Percentiles rank a stretch among this genome's conserved stretches.
Conservation (phyloP, 2,797 vertebrate species). For the Parauchenoglanis punctatus region DNA sequence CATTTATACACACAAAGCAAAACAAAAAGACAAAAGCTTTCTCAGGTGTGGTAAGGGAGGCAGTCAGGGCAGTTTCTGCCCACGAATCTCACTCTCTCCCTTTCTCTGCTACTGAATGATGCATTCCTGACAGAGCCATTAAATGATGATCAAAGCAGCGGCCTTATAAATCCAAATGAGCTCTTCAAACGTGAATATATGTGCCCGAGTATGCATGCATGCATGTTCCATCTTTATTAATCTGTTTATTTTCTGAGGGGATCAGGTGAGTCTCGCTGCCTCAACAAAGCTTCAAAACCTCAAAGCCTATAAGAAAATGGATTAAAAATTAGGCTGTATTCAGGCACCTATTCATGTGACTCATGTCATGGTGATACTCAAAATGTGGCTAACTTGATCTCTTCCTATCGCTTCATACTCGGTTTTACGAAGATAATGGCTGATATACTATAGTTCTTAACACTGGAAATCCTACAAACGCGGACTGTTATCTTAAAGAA, state of each 20-base stretch:
- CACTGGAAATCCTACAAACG: not conserved
- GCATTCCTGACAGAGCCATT: conserved; percentile 18
- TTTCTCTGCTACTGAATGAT: not conserved
- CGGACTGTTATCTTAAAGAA: not conserved
- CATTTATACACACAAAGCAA: conserved; percentile 4
- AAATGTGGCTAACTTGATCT: not conserved
- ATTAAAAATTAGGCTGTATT: not conserved
- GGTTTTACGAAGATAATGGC: not conserved
- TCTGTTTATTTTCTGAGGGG: not conserved
- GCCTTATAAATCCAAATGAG: not conserved
- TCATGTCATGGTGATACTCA: not conserved
- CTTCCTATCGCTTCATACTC: not conserved
- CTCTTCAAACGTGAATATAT: not conserved
- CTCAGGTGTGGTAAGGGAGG: not conserved
- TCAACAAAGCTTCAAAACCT: conserved; percentile 15
- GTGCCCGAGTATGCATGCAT: conserved; percentile 8
- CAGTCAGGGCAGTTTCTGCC: conserved; percentile 19
- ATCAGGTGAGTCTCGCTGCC: not conserved
- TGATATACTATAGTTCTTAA: not conserved
- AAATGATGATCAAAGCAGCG: conserved; percentile 2
- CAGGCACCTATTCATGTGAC: not conserved
- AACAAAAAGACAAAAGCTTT: conserved; percentile 8
- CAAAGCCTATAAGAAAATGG: not conserved
- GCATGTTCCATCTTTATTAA: not conserved
- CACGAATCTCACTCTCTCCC: not conserved